A percentile compares a stretch with the other conserved stretches of the same genome.
Conservation (phyloP, 1,140 invertebrate species). For the Neelides sp. region DNA sequence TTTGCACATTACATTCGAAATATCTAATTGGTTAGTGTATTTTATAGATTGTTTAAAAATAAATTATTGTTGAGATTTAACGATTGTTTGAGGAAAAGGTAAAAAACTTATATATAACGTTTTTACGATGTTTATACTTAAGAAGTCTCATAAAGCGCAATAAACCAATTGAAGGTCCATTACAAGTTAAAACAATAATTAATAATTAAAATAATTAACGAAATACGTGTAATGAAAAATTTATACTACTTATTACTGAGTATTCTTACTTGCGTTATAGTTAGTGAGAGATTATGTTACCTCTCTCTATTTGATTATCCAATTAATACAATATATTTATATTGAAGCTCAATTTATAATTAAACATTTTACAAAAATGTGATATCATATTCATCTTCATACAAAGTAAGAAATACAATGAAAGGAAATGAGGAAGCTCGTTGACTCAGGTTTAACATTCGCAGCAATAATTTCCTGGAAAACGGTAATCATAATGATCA, state of each 20-base stretch:
- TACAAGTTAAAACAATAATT: too few relatives aligned
- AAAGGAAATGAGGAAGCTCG: neutral
- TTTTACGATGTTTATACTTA: too few relatives aligned
- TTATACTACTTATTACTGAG: too few relatives aligned
- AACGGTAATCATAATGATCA: too few relatives aligned
- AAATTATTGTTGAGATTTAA: neutral
- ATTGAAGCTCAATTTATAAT: neutral
- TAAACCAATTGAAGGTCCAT: too few relatives aligned
- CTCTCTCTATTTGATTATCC: neutral
- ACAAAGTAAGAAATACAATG: conserved; percentile 1
- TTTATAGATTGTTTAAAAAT: neutral
- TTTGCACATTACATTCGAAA: too few relatives aligned
- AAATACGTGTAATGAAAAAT: too few relatives aligned
- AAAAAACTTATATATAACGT: neutral
- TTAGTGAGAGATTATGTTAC: conserved; percentile 1
- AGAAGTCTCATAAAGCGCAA: neutral
- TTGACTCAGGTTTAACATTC: conserved; percentile 9
- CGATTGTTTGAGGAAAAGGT: neutral
- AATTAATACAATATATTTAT: neutral
- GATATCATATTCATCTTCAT: neutral
- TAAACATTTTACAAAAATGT: neutral
- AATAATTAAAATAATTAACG: too few relatives aligned
- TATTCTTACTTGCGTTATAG: too few relatives aligned
- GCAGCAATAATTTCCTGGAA: conserved; percentile 27
- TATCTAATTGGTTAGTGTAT: neutral